Percentiles rank a stretch among this genome's conserved stretches.
Conservation (phyloP, 2,797 vertebrate species). For the Podarcis siculus region DNA sequence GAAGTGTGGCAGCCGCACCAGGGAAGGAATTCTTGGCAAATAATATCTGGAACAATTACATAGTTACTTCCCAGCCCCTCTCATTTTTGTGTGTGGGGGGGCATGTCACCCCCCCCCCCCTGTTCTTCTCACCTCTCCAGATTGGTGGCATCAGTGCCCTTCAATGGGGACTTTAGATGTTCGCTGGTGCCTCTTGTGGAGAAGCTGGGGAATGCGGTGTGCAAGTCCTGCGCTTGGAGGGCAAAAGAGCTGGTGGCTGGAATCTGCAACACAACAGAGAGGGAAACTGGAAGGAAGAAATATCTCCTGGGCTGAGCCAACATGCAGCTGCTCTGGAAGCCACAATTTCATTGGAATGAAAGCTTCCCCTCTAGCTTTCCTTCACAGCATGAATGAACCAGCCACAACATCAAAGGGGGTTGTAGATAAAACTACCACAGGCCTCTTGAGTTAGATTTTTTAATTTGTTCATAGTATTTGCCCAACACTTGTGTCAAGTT, state of each 20-base stretch:
- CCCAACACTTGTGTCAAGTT: neutral
- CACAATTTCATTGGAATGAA: neutral
- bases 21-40: neutral
- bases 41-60: too few species aligned
- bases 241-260: constrained; percentile 65
- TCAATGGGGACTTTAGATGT: constrained; percentile 67
- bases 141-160: constrained; percentile 35
- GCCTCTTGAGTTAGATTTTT: too few species aligned
- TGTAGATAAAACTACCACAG: too few species aligned
- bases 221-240: constrained; percentile 71
- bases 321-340: neutral
- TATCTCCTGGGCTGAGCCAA: neutral
- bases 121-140: constrained; percentile 55
- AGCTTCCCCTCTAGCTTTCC: neutral
- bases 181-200: constrained; percentile 79
- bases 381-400: neutral
- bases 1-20: neutral
- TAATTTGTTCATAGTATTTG: neutral
- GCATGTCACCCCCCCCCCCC: neutral
- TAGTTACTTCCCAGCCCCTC: too few species aligned
- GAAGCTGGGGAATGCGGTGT: constrained; percentile 79
- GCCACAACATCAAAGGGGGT: neutral
- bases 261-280: constrained; percentile 61
- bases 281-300: accelerated
- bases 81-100: too few species aligned